phyloP scores from a whole-genome alignment of 2,113 vertebrate species.

The Trochalopteron elliotii region DNA sequence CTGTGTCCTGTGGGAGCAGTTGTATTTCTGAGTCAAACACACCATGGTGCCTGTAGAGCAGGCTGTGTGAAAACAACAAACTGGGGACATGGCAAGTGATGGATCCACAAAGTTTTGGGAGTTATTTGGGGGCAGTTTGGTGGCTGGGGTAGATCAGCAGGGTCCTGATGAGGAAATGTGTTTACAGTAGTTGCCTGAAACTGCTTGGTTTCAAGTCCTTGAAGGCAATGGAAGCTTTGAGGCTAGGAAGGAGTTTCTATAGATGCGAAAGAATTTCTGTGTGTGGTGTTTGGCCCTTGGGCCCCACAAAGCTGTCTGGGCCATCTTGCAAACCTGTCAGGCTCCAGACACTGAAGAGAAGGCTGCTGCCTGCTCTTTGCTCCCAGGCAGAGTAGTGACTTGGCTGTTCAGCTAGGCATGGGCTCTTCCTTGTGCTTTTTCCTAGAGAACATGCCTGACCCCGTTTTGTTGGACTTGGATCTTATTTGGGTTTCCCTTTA shows the following conservation, averaged over 20 bases:
- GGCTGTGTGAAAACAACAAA: not conserved
- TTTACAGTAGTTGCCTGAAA: not conserved
- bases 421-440: not conserved
- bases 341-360: not conserved
- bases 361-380: not conserved
- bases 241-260: not conserved
- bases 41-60: fast-evolving
- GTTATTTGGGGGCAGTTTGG: fast-evolving
- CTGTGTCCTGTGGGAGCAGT: fast-evolving
- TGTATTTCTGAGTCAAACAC: too few relatives aligned
- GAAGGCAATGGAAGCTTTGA: not conserved
- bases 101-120: not conserved
- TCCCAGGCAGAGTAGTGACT: not conserved
- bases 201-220: fast-evolving
- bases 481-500: conserved; percentile 57
- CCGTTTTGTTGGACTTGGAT: not conserved
- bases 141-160: too few relatives aligned
- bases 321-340: not conserved
- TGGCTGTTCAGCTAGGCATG: not conserved
- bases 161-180: not conserved
- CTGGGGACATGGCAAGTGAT: not conserved
- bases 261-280: fast-evolving
- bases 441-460: conserved; percentile 49
- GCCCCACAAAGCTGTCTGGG: not conserved
- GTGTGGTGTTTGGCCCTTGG: not conserved